Evolutionary conservation across 2,797 vertebrate genomes (phyloP).

Genomic region (Artibeus lituratus): DNA sequence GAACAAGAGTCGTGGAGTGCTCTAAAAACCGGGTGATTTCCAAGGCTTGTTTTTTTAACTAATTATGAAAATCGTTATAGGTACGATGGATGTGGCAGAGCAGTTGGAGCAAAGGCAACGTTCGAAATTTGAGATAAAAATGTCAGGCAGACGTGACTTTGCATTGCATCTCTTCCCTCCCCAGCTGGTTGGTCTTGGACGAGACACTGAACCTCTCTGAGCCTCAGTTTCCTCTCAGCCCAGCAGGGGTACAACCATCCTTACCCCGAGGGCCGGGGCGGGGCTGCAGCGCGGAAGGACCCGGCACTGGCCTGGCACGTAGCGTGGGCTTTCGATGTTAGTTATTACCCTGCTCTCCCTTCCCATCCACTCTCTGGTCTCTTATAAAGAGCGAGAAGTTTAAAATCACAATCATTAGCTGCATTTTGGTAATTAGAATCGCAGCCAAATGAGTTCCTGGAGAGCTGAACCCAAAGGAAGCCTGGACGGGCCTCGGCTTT

Average conservation of each 20-base stretch:
- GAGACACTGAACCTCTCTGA: background rate
- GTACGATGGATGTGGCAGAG: background rate
- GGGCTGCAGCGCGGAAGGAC: background rate
- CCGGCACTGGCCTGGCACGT: background rate
- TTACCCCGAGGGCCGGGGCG: background rate
- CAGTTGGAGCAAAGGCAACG: background rate
- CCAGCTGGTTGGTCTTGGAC: background rate
- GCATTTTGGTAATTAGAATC: background rate
- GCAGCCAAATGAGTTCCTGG: background rate
- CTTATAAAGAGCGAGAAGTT: background rate
- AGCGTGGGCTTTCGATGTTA: background rate
- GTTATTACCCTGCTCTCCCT: background rate
- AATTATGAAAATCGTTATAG: background rate
- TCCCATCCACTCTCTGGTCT: background rate
- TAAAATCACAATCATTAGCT: background rate
- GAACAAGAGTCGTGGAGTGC: background rate
- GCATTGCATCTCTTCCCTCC: background rate
- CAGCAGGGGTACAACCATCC: accelerated
- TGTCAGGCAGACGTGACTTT: background rate
- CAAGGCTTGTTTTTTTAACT: background rate
- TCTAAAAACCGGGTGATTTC: background rate
- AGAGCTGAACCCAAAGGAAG: background rate
- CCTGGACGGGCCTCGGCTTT: background rate
- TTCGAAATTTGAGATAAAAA: background rate
- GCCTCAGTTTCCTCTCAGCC: background rate